Percentiles rank a stretch among this genome's conserved stretches.
phyloP scores from a whole-genome alignment of 2,113 vertebrate genomes.

The Uria aalge region DNA sequence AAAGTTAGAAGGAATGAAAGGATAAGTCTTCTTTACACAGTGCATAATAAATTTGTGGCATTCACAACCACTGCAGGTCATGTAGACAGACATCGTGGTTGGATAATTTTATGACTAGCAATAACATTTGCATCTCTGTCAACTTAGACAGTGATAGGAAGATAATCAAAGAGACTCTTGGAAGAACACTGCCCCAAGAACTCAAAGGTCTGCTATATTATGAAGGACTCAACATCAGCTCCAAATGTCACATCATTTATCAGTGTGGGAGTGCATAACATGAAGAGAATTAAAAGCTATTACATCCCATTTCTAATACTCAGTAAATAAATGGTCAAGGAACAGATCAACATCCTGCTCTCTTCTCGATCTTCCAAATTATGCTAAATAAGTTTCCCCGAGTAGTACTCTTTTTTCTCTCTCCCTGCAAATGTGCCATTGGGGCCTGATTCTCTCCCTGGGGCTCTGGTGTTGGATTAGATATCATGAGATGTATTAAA shows the following conservation, averaged over 20 bases:
- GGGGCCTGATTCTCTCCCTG: background rate
- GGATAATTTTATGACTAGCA: constrained; percentile 30
- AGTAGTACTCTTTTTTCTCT: background rate
- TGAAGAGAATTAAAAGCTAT: background rate
- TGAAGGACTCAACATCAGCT: background rate
- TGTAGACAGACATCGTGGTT: constrained; percentile 6
- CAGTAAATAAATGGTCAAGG: background rate
- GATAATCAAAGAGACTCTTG: constrained; percentile 1
- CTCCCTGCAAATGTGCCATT: background rate
- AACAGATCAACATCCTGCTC: background rate
- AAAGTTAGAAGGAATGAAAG: constrained; percentile 18
- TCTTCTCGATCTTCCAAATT: background rate
- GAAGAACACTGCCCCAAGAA: background rate
- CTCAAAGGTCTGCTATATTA: background rate
- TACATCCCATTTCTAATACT: background rate
- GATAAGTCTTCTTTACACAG: background rate
- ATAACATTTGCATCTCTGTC: constrained; percentile 44
- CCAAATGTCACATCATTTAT: constrained; percentile 42
- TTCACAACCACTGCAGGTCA: background rate
- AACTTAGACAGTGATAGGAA: background rate
- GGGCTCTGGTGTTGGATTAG: background rate
- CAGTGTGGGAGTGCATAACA: background rate
- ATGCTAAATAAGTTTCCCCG: background rate
- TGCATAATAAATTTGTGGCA: background rate
- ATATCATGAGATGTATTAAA: background rate